Percentiles rank a stretch among this genome's conserved stretches.
Evolutionary conservation across 2,888 invertebrate genomes (phyloP).

Genomic region (Sepioteuthis lessoniana): DNA sequence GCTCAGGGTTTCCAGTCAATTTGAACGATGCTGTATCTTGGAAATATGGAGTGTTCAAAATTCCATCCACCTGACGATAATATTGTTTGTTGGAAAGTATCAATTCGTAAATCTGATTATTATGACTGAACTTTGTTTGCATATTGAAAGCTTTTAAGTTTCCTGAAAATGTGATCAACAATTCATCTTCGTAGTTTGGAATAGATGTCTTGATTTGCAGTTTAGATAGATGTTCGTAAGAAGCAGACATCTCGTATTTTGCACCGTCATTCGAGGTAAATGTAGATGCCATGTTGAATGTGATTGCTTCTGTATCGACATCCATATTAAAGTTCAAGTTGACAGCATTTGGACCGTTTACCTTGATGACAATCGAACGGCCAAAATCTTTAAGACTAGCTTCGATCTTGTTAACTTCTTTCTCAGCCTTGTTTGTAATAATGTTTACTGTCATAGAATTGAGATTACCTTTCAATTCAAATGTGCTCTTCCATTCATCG

Average conservation of each 20-base stretch:
- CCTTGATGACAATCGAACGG: background rate
- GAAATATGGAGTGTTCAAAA: background rate
- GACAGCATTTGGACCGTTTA: background rate
- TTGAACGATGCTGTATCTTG: background rate
- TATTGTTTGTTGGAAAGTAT: slow-evolving; percentile 15
- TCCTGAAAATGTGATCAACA: background rate
- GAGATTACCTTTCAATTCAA: background rate
- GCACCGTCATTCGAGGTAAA: background rate
- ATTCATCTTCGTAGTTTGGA: background rate
- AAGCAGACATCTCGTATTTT: background rate
- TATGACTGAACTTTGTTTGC: background rate
- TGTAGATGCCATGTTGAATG: background rate
- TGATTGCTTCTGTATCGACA: background rate
- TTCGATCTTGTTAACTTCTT: background rate
- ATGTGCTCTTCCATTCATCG: background rate
- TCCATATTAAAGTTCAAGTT: background rate
- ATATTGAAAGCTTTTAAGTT: background rate
- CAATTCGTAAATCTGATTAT: background rate
- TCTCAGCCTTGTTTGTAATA: background rate
- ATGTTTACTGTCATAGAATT: background rate
- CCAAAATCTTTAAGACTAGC: background rate
- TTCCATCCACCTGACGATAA: background rate
- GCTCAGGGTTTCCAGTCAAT: background rate
- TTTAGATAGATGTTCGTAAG: background rate
- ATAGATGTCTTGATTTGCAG: background rate